Evolutionary conservation across 2,113 vertebrate genomes (phyloP).

Genomic region (Dipodomys stephensi): DNA sequence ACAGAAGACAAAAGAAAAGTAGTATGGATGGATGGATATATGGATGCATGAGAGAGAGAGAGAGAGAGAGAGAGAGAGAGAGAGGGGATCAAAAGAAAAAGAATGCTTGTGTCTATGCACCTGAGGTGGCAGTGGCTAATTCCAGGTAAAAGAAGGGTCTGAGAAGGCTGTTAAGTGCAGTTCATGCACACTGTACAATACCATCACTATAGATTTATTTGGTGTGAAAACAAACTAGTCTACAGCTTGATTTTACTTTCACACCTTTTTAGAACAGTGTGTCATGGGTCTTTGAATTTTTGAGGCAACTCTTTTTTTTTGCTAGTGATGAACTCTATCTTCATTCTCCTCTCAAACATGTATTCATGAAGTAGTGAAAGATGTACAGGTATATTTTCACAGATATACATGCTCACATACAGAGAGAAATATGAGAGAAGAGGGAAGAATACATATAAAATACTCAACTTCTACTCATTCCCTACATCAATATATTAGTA

Average conservation of each 20-base stretch:
- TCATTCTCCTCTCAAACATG: neutral
- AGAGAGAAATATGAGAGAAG: neutral
- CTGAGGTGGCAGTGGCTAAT: neutral
- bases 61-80: neutral
- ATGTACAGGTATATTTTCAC: neutral
- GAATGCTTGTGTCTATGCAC: neutral
- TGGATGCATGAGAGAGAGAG: neutral
- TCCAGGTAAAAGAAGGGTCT: neutral
- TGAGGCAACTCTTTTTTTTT: neutral
- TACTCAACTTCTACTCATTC: neutral
- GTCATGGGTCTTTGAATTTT: neutral
- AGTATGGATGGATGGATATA: neutral
- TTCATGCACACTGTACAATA: neutral
- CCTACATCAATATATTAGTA: neutral
- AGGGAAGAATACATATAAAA: neutral
- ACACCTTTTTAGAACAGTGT: neutral
- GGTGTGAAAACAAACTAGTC: neutral
- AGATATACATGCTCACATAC: neutral
- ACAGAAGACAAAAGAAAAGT: neutral
- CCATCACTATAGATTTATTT: neutral
- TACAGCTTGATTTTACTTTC: constrained; percentile 20
- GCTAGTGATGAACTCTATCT: neutral
- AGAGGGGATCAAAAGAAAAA: neutral
- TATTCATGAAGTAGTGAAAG: neutral
- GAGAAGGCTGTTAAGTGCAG: neutral